These are phyloP conservation scores for Leptura quadrifasciata DNA, from an alignment of 2,888 invertebrate species.

Conservation along the genomic window DNA sequence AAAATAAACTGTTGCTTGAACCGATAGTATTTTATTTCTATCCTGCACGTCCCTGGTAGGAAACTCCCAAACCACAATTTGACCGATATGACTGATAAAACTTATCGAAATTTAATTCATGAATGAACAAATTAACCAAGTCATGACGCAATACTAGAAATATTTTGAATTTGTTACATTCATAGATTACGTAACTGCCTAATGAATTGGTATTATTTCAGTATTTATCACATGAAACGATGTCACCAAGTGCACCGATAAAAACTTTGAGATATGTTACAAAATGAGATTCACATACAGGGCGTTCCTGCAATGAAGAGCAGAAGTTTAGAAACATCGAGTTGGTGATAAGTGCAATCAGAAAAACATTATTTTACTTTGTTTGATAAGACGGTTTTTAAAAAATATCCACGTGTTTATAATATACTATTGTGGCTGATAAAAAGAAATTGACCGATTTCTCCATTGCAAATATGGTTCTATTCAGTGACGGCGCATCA, in stretches of 20 bases:
- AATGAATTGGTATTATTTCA: neutral
- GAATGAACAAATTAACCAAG: conserved; percentile 18
- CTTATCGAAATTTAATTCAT: conserved; percentile 14
- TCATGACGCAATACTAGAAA: neutral
- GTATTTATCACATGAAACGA: neutral
- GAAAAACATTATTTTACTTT: too few relatives aligned
- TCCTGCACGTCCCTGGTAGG: neutral
- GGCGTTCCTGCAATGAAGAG: too few relatives aligned
- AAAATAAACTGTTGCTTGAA: conserved; percentile 67
- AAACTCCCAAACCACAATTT: neutral
- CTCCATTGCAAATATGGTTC: too few relatives aligned
- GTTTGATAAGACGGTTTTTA: too few relatives aligned
- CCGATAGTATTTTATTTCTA: conserved; percentile 50
- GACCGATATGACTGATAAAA: neutral
- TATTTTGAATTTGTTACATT: neutral
- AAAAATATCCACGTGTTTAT: too few relatives aligned
- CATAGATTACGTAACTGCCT: neutral
- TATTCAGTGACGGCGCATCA: too few relatives aligned
- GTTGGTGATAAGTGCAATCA: too few relatives aligned
- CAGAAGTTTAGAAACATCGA: too few relatives aligned
- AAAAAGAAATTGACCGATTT: too few relatives aligned
- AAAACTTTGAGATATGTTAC: neutral
- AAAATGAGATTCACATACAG: neutral
- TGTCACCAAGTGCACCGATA: neutral
- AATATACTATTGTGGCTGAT: too few relatives aligned